These are phyloP conservation scores for Dryococelus australis DNA, from an alignment of 2,888 invertebrate species.

Conservation along the genomic window DNA sequence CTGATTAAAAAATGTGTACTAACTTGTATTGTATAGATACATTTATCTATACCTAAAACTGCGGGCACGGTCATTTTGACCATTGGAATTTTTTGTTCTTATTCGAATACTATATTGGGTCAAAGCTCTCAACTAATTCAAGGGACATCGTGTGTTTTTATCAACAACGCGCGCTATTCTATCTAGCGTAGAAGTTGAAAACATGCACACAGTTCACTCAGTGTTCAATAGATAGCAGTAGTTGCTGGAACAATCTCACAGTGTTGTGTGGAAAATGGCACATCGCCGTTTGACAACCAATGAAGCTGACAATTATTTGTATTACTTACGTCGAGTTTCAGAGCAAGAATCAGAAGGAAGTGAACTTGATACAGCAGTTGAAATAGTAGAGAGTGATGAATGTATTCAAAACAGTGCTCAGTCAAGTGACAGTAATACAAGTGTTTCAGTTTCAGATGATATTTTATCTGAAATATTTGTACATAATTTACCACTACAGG, in stretches of 20 bases:
- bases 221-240: background rate
- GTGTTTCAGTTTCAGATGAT: background rate
- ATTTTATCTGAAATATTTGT: background rate
- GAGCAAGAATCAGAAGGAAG: slow-evolving; percentile 5
- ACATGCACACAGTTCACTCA: background rate
- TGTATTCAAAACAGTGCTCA: too few relatives aligned
- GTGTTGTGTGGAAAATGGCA: background rate
- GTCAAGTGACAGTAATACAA: too few relatives aligned
- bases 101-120: background rate
- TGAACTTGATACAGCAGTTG: too few relatives aligned
- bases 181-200: background rate
- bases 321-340: background rate
- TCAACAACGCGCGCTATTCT: background rate
- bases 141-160: background rate
- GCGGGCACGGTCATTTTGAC: background rate
- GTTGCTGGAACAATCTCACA: background rate
- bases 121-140: background rate
- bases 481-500: too few relatives aligned
- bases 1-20: background rate
- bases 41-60: background rate
- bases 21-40: background rate
- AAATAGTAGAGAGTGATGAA: too few relatives aligned
- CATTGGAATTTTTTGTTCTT: background rate
- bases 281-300: background rate
- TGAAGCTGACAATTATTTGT: background rate